Conservation (phyloP, 2,113 vertebrate genomes). For the Dendrocopos noguchii region DNA sequence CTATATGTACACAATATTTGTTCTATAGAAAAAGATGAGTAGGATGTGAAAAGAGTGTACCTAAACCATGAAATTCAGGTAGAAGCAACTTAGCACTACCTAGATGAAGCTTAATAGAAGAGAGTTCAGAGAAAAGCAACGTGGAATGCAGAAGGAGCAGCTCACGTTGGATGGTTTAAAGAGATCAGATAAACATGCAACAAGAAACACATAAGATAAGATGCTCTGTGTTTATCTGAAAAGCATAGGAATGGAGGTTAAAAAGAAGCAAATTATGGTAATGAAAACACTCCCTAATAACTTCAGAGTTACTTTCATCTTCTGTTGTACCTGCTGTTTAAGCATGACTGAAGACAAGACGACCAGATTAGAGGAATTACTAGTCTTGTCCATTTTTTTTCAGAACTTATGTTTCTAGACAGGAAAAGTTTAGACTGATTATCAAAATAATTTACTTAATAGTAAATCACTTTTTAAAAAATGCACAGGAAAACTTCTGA, state of each 20-base stretch:
- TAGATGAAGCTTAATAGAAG: not conserved
- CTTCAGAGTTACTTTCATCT: not conserved
- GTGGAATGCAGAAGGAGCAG: not conserved
- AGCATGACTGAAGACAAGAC: not conserved
- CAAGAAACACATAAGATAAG: conserved; percentile 10
- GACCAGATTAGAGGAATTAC: not conserved
- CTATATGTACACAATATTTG: fast-evolving
- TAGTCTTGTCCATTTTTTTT: not conserved
- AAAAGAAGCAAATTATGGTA: not conserved
- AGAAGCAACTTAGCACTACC: not conserved
- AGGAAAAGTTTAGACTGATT: not conserved
- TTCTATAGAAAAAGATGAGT: not conserved
- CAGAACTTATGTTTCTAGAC: not conserved
- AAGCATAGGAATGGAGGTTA: not conserved
- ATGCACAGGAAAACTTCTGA: not conserved
- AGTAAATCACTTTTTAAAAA: not conserved
- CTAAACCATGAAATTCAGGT: not conserved
- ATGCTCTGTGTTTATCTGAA: not conserved
- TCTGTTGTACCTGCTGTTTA: not conserved
- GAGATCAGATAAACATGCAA: not conserved
- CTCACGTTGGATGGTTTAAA: not conserved
- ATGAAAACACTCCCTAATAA: not conserved
- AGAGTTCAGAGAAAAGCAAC: not conserved
- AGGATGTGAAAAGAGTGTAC: not conserved
- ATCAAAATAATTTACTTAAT: not conserved